Percentiles rank a stretch among this genome's conserved stretches.
These are phyloP conservation scores for Eubasilissa regina DNA, from an alignment of 1,140 invertebrate genomes.

Conservation along the genomic window DNA sequence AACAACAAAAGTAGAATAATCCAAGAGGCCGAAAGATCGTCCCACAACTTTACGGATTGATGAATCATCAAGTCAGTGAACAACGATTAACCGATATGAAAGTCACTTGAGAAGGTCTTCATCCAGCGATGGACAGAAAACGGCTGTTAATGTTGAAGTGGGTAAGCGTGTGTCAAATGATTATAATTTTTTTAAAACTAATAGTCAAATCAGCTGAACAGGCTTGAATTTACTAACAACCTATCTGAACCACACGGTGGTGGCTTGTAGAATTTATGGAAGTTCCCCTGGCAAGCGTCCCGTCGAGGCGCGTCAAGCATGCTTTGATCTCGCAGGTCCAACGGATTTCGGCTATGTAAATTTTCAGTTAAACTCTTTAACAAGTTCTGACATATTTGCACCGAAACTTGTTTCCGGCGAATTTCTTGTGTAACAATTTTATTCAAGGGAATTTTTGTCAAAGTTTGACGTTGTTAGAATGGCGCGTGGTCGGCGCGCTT, in stretches of 20 bases:
- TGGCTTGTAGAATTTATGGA: neutral
- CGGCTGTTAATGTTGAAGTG: too few species aligned
- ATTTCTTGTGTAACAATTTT: slow-evolving; percentile 20
- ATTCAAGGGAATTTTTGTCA: slow-evolving; percentile 5
- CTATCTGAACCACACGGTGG: neutral
- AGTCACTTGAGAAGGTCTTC: too few species aligned
- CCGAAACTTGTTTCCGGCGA: slow-evolving; percentile 9
- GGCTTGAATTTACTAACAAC: neutral
- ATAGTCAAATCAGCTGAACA: neutral
- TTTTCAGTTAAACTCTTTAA: slow-evolving; percentile 28
- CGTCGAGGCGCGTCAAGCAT: neutral
- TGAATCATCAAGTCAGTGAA: too few species aligned
- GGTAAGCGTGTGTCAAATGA: too few species aligned
- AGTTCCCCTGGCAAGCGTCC: neutral
- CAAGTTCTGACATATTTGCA: slow-evolving; percentile 30
- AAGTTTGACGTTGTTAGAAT: slow-evolving; percentile 8
- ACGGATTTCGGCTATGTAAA: slow-evolving; percentile 26
- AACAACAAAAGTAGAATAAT: too few species aligned
- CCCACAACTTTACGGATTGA: too few species aligned
- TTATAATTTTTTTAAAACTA: too few species aligned
- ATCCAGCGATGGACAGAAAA: too few species aligned
- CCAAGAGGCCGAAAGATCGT: too few species aligned
- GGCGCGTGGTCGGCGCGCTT: neutral
- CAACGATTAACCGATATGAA: too few species aligned
- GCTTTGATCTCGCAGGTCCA: slow-evolving; percentile 15